phyloP scores from a whole-genome alignment of 2,797 vertebrate species.

The Mormyrus proboscirostris region DNA sequence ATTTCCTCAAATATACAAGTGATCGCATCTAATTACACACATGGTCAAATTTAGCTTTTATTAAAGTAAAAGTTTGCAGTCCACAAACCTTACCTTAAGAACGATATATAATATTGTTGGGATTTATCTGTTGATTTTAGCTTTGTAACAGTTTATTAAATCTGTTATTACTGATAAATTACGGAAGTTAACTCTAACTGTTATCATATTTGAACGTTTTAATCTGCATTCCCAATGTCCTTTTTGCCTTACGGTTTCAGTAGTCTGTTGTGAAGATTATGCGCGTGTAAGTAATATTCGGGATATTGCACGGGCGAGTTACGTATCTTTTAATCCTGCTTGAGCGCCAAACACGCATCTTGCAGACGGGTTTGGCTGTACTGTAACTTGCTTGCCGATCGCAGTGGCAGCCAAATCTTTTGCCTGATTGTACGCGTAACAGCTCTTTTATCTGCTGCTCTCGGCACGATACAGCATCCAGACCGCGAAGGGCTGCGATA shows the following conservation, averaged over 20 bases:
- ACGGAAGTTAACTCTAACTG: neutral
- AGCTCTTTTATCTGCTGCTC: neutral
- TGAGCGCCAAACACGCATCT: neutral
- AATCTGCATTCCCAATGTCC: neutral
- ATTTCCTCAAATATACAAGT: neutral
- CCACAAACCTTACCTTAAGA: neutral
- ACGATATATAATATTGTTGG: neutral
- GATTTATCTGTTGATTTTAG: neutral
- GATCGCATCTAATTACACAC: neutral
- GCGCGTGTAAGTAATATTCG: neutral
- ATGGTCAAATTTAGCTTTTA: neutral
- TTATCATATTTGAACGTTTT: neutral
- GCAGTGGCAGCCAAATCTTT: neutral
- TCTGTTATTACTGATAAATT: conserved; percentile 6
- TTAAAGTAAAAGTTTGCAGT: neutral
- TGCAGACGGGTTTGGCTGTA: neutral
- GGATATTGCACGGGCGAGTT: neutral
- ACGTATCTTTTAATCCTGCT: neutral
- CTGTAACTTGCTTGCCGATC: neutral
- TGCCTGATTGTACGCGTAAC: neutral
- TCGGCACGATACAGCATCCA: neutral
- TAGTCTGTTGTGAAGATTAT: neutral
- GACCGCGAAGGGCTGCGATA: neutral
- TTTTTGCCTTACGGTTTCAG: neutral
- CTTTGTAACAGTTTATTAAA: neutral